These are phyloP conservation scores for Corythaixoides concolor DNA, from an alignment of 2,113 vertebrate species.

Conservation along the genomic window DNA sequence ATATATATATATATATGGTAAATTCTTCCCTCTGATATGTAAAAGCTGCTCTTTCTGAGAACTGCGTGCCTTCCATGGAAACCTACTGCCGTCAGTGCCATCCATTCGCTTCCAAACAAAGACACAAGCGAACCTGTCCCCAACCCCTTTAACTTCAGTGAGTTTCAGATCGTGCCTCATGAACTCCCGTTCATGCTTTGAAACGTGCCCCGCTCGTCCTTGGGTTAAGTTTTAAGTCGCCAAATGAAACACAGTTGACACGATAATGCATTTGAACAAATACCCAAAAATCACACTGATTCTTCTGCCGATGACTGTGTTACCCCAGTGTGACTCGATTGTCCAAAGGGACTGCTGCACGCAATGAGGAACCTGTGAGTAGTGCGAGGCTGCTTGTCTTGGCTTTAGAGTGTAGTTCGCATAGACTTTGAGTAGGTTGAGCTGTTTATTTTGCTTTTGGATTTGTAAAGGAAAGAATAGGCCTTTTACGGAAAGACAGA, in stretches of 20 bases:
- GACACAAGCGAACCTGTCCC: not conserved
- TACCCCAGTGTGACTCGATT: not conserved
- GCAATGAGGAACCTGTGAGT: fast-evolving
- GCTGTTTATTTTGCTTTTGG: not conserved
- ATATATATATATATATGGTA: not conserved
- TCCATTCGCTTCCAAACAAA: not conserved
- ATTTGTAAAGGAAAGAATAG: not conserved
- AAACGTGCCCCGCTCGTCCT: not conserved
- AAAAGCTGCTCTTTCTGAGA: not conserved
- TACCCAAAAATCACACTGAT: not conserved
- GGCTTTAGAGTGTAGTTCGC: not conserved
- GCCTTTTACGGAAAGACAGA: not conserved
- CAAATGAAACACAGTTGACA: constrained; percentile 42
- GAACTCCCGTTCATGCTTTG: not conserved
- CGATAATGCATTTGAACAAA: not conserved
- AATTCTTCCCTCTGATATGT: not conserved
- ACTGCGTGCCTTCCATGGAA: not conserved
- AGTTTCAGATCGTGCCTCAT: not conserved
- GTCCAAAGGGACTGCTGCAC: not conserved
- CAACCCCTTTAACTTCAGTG: too few species aligned
- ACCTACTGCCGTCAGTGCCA: fast-evolving
- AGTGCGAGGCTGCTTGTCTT: not conserved
- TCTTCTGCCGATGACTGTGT: too few species aligned
- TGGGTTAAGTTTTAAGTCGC: constrained; percentile 57
- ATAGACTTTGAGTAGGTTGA: not conserved